Conservation (phyloP, 2,888 invertebrate genomes). For the Limnephilus rhombicus region DNA sequence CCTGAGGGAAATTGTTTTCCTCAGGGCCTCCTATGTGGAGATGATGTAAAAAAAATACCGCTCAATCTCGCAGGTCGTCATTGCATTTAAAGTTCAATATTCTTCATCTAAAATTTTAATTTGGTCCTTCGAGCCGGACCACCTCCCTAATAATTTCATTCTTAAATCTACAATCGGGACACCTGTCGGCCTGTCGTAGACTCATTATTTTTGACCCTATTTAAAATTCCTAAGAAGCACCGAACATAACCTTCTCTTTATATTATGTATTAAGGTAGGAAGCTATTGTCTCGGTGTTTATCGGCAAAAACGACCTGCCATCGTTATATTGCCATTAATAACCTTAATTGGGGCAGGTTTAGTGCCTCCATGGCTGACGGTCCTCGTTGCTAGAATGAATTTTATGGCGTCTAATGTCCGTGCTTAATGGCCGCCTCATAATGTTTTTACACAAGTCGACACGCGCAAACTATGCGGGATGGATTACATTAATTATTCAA, state of each 20-base stretch:
- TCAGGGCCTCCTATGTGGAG: too few species aligned
- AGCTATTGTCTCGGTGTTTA: background rate
- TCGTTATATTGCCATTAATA: slow-evolving; percentile 63
- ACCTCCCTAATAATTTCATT: background rate
- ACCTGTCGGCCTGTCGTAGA: background rate
- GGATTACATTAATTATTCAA: background rate
- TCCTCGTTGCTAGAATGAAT: slow-evolving; percentile 52
- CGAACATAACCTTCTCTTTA: background rate
- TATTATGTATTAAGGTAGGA: background rate
- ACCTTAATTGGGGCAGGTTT: slow-evolving; percentile 54
- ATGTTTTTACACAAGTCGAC: background rate
- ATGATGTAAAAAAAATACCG: too few species aligned
- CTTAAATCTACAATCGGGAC: background rate
- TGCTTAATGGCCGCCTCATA: slow-evolving; percentile 22
- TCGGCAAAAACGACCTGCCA: slow-evolving; percentile 11
- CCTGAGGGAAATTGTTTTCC: too few species aligned
- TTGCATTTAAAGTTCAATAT: background rate
- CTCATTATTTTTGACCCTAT: background rate
- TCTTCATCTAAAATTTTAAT: background rate
- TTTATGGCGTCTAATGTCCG: slow-evolving; percentile 55
- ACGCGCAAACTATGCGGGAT: background rate
- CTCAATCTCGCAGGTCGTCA: background rate
- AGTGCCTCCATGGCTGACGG: slow-evolving; percentile 36
- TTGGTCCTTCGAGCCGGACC: background rate
- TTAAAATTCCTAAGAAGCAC: background rate